Conservation (phyloP, 2,797 vertebrate species). For the Microctenopoma steveboyesi region DNA sequence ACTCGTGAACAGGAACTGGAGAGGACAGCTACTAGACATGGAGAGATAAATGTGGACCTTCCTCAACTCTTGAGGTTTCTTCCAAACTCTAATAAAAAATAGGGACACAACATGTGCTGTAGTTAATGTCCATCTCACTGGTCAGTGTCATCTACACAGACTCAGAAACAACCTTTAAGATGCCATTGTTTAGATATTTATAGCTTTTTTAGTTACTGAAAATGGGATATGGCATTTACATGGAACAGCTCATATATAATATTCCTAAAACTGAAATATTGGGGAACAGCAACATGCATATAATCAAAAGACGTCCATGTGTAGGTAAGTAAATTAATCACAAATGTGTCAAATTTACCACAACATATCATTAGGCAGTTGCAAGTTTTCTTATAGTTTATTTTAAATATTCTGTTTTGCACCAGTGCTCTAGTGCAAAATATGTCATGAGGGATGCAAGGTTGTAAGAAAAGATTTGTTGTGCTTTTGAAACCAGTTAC, state of each 20-base stretch:
- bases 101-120: background rate
- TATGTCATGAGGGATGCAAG: background rate
- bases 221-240: conserved; percentile 51
- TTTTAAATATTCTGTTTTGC: conserved; percentile 2
- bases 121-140: conserved; percentile 20
- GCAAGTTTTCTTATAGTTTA: background rate
- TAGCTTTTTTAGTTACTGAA: conserved; percentile 25
- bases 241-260: conserved; percentile 50
- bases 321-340: conserved; percentile 33
- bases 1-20: background rate
- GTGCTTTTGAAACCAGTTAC: background rate
- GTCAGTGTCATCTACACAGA: conserved; percentile 12
- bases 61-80: background rate
- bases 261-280: conserved; percentile 30
- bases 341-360: conserved; percentile 16
- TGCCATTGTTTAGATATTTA: conserved; percentile 35
- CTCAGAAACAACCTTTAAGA: conserved; percentile 35
- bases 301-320: conserved; percentile 19
- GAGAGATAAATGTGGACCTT: conserved; percentile 4
- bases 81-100: background rate
- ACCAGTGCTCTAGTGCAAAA: conserved; percentile 10
- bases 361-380: background rate
- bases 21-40: background rate
- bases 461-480: background rate
- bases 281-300: conserved; percentile 26